Evolutionary conservation across 2,113 vertebrate genomes (phyloP).

Genomic region (Phalacrocorax pelagicus): DNA sequence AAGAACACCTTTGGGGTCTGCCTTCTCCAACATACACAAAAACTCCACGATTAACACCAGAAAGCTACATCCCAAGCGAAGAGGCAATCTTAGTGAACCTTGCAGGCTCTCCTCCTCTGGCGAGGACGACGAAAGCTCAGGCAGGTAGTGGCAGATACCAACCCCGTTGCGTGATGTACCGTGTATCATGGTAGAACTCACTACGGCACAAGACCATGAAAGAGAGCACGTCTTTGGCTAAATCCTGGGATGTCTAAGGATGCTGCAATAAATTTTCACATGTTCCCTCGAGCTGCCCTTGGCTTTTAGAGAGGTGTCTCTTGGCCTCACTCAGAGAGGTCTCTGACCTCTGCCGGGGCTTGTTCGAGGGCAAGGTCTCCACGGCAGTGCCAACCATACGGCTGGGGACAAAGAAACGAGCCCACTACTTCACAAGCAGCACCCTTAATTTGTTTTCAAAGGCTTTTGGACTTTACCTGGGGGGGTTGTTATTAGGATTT

Average conservation of each 20-base stretch:
- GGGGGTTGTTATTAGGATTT: background rate
- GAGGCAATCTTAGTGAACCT: background rate
- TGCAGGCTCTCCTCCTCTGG: background rate
- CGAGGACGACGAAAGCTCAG: background rate
- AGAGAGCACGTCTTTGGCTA: background rate
- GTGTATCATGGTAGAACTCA: background rate
- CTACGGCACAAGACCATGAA: background rate
- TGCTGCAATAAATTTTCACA: background rate
- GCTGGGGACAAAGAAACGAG: background rate
- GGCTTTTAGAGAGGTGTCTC: background rate
- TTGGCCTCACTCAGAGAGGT: background rate
- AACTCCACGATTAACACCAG: background rate
- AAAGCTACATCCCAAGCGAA: background rate
- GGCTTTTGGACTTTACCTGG: background rate
- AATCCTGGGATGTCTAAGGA: background rate
- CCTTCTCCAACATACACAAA: background rate
- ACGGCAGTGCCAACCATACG: fast-evolving
- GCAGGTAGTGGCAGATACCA: background rate
- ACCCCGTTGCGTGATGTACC: fast-evolving
- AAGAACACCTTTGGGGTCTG: background rate
- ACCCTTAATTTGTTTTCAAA: background rate
- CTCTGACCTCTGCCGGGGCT: background rate
- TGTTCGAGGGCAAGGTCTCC: background rate
- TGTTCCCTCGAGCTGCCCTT: background rate
- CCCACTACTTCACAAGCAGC: background rate